phyloP scores from a whole-genome alignment of 2,888 invertebrate species.

The Punctoribates punctum region DNA sequence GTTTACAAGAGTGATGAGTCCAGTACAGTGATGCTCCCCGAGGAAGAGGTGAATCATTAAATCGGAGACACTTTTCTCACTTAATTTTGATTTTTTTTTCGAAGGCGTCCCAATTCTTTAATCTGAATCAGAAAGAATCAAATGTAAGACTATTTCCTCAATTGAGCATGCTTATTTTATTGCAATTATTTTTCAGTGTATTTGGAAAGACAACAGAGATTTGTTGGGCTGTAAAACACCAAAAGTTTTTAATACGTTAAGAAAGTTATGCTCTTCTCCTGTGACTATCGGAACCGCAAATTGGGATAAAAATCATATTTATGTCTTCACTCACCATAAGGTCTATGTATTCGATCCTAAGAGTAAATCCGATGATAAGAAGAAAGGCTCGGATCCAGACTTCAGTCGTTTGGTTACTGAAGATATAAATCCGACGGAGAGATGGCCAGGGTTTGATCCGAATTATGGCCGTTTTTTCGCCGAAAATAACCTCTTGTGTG shows the following conservation, averaged over 20 bases:
- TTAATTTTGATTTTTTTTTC: neutral
- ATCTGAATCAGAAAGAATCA: neutral
- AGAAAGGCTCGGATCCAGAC: neutral
- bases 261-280: neutral
- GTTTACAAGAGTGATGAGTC: neutral
- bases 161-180: no score
- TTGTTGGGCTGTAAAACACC: neutral
- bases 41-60: neutral
- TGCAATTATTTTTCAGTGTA: neutral
- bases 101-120: constrained; percentile 4
- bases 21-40: neutral
- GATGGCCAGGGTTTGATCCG: constrained; percentile 22
- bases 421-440: neutral
- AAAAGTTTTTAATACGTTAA: neutral
- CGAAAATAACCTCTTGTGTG: constrained; percentile 5
- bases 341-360: neutral
- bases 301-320: neutral
- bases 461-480: constrained; percentile 22
- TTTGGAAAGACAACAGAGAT: constrained; percentile 31
- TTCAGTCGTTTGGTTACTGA: neutral
- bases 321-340: neutral
- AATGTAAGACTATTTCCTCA: constrained; percentile 17
- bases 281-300: constrained; percentile 1
- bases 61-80: neutral
- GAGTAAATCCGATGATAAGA: neutral